Base-by-base conservation (phyloP, 1,140 invertebrate genomes). In the Pseudomyrmex sp. region DNA sequence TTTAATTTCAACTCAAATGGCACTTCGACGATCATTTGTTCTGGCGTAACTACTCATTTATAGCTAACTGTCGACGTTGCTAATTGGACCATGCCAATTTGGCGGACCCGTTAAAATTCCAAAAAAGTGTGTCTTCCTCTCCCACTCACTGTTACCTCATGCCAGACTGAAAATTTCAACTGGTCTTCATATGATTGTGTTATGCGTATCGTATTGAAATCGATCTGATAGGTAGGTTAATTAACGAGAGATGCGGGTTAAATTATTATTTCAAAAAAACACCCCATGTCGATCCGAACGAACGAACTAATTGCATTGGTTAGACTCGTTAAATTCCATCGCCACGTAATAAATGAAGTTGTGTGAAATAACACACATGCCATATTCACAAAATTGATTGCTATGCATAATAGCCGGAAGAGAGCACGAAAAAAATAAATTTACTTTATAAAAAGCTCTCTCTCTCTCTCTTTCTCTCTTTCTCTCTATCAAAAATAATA, bases 221-320 rank as follows among this genome's bases (percentile, higher is more conserved):
- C 44, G 26, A 20, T 48, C 58, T 44, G 23, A 18, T 50, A 61
- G 35, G 48, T 63, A 52, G 54, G 66, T 87, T 86, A 86, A 87
- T 87, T 86, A 87, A 87, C 61, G 66, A 56, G 59, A 58, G 10
- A 58, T 12, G 10, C 12, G 68, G 23, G 65, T 83, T 86, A 87
- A 83, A 86, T 85, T 54, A 66, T 86, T 77, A 87, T 87, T 63
- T 35, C 5, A 35, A 56, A 77, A 87, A 83, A 87, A 87, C 61
- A 79, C 62, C 56, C 35, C 18, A 63, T 48, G 20, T 23, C 13
- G 20, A 35, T 66, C 56, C 23, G n/a, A 65, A 59, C 66, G n/a
- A 48, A 56, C n/a, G 12, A 82, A 56, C 61, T 87, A 87, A 87
- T 87, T 73, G 84, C 66, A 50, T 76, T 46, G 85, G 82, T 87